These are phyloP conservation scores for Ptiloglossa arizonensis DNA, from an alignment of 1,140 invertebrate genomes.

Conservation along the genomic window DNA sequence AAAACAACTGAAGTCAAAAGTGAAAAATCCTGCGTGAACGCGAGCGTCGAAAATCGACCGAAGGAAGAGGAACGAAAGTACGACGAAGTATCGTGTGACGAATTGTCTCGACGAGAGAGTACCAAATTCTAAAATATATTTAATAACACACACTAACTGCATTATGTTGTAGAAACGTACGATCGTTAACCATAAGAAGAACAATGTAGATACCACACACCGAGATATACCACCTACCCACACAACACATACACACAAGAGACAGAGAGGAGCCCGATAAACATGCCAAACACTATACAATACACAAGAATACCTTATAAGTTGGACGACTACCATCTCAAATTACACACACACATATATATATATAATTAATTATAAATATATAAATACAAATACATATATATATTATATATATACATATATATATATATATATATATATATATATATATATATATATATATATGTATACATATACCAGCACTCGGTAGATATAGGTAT, in stretches of 20 bases:
- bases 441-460: slow-evolving; percentile 43
- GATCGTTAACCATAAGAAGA: slow-evolving; percentile 55
- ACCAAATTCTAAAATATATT: slow-evolving; percentile 81
- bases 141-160: slow-evolving; percentile 72
- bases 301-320: slow-evolving; percentile 57
- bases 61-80: slow-evolving; percentile 62
- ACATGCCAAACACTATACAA: not conserved
- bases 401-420: slow-evolving; percentile 14
- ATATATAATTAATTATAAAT: slow-evolving; percentile 53
- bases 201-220: slow-evolving; percentile 60
- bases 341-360: slow-evolving; percentile 68
- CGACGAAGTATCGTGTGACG: slow-evolving; percentile 58
- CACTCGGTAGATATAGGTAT: slow-evolving; percentile 64
- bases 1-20: not conserved
- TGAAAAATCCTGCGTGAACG: slow-evolving; percentile 8
- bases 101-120: slow-evolving; percentile 77
- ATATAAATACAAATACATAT: slow-evolving; percentile 28
- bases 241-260: not conserved
- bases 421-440: slow-evolving; percentile 46
- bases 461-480: slow-evolving; percentile 48
- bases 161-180: slow-evolving; percentile 74
- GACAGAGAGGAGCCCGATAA: not conserved
- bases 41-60: slow-evolving; percentile 39
- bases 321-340: slow-evolving; percentile 73
- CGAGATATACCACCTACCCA: not conserved